Percentiles rank a stretch among this genome's conserved stretches.
These are phyloP conservation scores for Acomys russatus DNA, from an alignment of 2,797 vertebrate genomes.

Conservation along the genomic window DNA sequence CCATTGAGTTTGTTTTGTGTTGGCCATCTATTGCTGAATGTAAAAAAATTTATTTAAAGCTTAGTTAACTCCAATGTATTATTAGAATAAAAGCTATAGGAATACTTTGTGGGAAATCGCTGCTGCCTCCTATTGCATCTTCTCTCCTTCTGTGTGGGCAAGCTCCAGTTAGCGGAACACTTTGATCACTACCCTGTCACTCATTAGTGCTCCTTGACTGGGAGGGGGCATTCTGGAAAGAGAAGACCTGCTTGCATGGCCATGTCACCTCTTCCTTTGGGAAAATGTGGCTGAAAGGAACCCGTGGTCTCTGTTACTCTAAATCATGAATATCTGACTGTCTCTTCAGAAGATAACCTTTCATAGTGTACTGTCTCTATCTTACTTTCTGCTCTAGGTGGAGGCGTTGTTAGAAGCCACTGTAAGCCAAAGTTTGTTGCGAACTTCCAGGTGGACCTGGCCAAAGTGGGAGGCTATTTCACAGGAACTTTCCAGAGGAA, in stretches of 20 bases:
- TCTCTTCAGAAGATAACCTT: neutral
- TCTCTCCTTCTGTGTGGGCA: neutral
- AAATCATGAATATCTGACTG: neutral
- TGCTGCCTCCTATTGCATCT: neutral
- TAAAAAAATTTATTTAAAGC: too few relatives aligned
- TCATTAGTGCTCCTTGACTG: neutral
- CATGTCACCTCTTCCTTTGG: neutral
- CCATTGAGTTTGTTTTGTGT: neutral
- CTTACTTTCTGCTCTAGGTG: neutral
- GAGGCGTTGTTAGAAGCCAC: too few relatives aligned
- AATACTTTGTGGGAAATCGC: neutral
- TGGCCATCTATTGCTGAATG: neutral
- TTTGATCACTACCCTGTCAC: neutral
- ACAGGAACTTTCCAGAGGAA: neutral
- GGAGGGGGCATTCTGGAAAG: neutral
- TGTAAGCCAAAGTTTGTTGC: neutral
- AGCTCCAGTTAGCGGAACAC: neutral
- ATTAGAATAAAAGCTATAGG: neutral
- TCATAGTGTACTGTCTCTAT: neutral
- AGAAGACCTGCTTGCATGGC: neutral
- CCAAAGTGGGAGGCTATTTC: neutral
- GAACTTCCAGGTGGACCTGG: neutral
- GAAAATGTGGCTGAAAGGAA: neutral
- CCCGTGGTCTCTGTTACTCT: too few relatives aligned
- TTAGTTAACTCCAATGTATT: neutral